These are phyloP conservation scores for Psophia crepitans DNA, from an alignment of 2,113 vertebrate genomes.

Conservation along the genomic window DNA sequence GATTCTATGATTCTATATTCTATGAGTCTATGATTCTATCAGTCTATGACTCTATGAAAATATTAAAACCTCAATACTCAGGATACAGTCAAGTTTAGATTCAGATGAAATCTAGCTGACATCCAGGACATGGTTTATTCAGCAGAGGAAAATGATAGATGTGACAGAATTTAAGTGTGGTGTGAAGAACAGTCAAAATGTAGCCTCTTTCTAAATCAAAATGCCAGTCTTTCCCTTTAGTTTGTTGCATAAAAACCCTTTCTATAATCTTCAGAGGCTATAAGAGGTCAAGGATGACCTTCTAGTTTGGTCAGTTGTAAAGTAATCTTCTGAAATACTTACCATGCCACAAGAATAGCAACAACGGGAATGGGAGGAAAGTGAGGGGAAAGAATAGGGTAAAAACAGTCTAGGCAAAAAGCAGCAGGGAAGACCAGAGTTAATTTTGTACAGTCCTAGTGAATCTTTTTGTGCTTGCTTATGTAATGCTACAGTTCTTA, in stretches of 20 bases:
- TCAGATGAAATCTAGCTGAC: not conserved
- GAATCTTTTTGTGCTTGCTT: not conserved
- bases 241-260: not conserved
- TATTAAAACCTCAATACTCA: not conserved
- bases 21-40: no score
- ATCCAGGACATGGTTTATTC: not conserved
- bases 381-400: not conserved
- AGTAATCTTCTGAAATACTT: not conserved
- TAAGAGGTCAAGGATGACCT: not conserved
- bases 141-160: constrained; percentile 11
- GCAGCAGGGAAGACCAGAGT: not conserved
- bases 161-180: not conserved
- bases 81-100: not conserved
- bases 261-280: not conserved
- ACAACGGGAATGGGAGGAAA: not conserved
- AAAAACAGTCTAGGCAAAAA: not conserved
- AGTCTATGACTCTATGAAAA: not conserved
- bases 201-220: not conserved
- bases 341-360: not conserved
- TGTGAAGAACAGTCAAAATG: not conserved
- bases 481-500: not conserved
- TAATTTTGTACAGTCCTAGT: not conserved
- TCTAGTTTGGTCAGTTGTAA: not conserved
- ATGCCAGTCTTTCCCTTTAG: not conserved
- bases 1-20: no score